These are phyloP conservation scores for Actinia tenebrosa DNA, from an alignment of 64 coral and sea anemone species.

Conservation along the genomic window DNA sequence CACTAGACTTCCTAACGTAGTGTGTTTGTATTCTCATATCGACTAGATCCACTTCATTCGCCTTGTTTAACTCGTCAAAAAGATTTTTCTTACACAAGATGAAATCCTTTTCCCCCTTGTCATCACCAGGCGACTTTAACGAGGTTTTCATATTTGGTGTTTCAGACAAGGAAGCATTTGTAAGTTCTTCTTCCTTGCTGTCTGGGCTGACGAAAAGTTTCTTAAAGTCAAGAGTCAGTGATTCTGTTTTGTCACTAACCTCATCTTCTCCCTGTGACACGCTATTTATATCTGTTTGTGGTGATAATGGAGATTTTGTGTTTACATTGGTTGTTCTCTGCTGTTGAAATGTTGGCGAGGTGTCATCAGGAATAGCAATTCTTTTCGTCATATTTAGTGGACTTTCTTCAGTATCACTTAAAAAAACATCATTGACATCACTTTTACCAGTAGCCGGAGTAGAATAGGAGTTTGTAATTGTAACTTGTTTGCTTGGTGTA, in stretches of 20 bases:
- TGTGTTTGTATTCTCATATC: neutral
- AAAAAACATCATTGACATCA: neutral
- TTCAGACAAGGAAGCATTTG: neutral
- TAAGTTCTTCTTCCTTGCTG: neutral
- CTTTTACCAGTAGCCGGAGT: neutral
- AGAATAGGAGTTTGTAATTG: neutral
- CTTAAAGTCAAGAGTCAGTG: neutral
- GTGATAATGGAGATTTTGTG: neutral
- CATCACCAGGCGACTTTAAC: neutral
- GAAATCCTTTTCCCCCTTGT: neutral
- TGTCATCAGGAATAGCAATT: neutral
- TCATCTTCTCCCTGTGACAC: neutral
- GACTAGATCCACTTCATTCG: neutral
- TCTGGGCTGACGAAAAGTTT: neutral
- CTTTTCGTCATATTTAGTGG: neutral
- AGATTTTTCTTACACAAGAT: neutral
- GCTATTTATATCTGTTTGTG: neutral
- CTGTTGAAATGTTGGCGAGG: neutral
- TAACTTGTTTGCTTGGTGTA: neutral
- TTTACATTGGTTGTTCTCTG: neutral
- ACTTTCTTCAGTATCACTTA: constrained; percentile 8
- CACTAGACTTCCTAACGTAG: neutral
- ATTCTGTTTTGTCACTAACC: neutral
- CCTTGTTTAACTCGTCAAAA: neutral
- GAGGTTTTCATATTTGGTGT: neutral